Percentiles rank a stretch among this genome's conserved stretches.
Evolutionary conservation across 2,113 vertebrate species (phyloP).

Genomic region (Hystrix cristata): DNA sequence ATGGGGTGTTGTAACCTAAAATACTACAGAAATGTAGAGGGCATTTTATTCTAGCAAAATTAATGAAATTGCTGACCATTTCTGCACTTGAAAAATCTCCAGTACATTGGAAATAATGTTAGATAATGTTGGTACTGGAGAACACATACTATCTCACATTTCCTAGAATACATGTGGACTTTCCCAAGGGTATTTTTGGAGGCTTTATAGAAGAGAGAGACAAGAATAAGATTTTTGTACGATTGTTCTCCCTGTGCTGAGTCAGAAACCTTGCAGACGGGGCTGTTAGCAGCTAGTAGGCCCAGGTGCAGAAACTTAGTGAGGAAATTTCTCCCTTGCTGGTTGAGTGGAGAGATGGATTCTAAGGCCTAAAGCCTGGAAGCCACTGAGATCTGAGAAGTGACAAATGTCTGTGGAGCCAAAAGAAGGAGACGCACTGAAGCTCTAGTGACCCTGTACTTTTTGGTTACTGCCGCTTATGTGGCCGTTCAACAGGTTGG

Average conservation of each 20-base stretch:
- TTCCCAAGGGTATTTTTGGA: neutral
- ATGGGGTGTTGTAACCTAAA: neutral
- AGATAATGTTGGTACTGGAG: neutral
- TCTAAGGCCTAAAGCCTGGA: neutral
- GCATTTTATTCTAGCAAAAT: neutral
- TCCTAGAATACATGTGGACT: neutral
- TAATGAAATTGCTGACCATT: neutral
- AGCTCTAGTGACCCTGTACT: rapidly evolving
- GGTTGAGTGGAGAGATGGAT: too few relatives aligned
- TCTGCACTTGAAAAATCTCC: neutral
- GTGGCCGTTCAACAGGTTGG: too few relatives aligned
- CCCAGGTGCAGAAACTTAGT: neutral
- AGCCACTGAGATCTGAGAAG: neutral
- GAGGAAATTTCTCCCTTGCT: neutral
- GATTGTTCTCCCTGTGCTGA: too few relatives aligned
- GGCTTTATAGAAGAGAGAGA: neutral
- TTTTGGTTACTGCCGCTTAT: neutral
- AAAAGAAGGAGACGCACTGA: neutral
- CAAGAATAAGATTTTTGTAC: too few relatives aligned
- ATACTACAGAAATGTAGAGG: neutral
- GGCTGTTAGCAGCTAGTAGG: too few relatives aligned
- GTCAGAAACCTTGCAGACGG: neutral
- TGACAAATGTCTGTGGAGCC: neutral
- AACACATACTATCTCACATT: neutral
- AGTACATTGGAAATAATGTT: neutral